Evolutionary conservation across 2,888 invertebrate genomes (phyloP), one percentile per base, ranked within the genome.

Genomic region (Eristalis intricaria): DNA sequence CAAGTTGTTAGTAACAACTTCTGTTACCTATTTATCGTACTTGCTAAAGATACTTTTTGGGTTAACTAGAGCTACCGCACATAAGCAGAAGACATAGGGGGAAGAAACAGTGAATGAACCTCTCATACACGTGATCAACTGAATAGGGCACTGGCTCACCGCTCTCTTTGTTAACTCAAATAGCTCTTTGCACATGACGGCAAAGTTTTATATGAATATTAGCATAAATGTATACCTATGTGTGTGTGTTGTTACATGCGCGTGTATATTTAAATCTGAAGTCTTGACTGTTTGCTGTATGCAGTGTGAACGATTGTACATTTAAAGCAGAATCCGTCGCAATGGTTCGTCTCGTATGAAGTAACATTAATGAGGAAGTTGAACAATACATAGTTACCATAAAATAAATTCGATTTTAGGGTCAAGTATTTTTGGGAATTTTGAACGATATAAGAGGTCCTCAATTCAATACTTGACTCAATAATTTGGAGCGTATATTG

Each of bases 1-100:
- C 60, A 23, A 15, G 61, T 22, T 73, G 74, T 29, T 78, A 73
- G 68, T 43, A 50, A 61, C 23, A 29, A 60, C 60, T 50, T 84
- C 63, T 29, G 32, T 58, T 66, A 29, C 13, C 70, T 23, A 56
- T 60, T 60, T 65, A 64, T 60, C 65, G 32, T 60, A 29, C 63
- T 19, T 56, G 64, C 76, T 43, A 19, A 78, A 32, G 19, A n/a
- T 50, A 50, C 60, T 60, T 60, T 60, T 23, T 13, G 26, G 60
- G 5, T 26, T 26, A 60, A 60, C 60, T 60, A 29, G 60, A 60
- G 60, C 60, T 60, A 60, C 26, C 60, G 7, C 60, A 60, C 3
- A 29, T 13, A 26, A 60, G 23, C 13, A 26, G 60, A 60, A 60
- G 60, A 60, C 22, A 60, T 19, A 22, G 15, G 32, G 23, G 10